Evolutionary conservation across 2,888 invertebrate genomes (phyloP).

Genomic region (Troides oblongomaculatus): DNA sequence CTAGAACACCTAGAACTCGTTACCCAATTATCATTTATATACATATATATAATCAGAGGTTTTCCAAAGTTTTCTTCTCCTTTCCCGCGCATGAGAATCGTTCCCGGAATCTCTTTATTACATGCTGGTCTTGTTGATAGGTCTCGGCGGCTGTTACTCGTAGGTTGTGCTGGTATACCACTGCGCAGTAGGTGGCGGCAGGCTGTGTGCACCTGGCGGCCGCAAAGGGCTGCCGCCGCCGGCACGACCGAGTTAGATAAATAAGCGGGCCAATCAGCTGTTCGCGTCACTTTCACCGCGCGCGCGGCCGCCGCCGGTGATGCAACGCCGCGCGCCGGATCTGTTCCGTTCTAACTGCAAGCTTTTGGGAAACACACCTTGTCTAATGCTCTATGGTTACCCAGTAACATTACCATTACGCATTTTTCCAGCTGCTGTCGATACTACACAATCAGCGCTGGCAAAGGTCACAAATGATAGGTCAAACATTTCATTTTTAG

Average conservation of each 20-base stretch:
- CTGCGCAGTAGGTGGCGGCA: neutral
- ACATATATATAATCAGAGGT: neutral
- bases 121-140: too few species aligned
- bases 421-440: too few species aligned
- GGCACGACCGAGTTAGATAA: slow-evolving; percentile 19
- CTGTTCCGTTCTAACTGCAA: neutral
- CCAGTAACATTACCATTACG: too few species aligned
- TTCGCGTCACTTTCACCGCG: slow-evolving; percentile 34
- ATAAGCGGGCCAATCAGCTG: slow-evolving; percentile 28
- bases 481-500: too few species aligned
- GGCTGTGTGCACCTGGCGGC: slow-evolving; percentile 13
- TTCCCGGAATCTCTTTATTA: too few species aligned
- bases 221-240: slow-evolving; percentile 14
- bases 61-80: slow-evolving; percentile 3
- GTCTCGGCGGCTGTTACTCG: too few species aligned
- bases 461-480: too few species aligned
- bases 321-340: slow-evolving; percentile 24
- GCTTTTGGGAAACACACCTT: slow-evolving; percentile 9
- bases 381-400: too few species aligned
- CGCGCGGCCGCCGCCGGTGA: slow-evolving; percentile 21
- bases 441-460: too few species aligned
- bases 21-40: too few species aligned
- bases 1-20: too few species aligned
- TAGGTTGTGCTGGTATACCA: neutral
- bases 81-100: slow-evolving; percentile 7